phyloP scores from a whole-genome alignment of 2,113 vertebrate genomes.

The Vimba vimba region DNA sequence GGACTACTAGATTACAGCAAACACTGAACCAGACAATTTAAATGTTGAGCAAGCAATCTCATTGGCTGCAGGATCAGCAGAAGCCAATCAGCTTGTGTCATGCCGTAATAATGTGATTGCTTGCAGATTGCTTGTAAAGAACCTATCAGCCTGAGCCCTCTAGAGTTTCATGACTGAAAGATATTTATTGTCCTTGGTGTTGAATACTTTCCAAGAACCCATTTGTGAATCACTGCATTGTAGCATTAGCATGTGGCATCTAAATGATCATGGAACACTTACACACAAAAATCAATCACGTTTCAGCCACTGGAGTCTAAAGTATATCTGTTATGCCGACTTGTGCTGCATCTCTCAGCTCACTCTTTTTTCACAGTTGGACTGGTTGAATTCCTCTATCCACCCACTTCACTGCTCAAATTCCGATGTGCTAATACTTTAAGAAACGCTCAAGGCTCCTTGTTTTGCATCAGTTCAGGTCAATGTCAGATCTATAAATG shows the following conservation, averaged over 20 bases:
- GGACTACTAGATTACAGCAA: too few species aligned
- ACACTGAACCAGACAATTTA: too few species aligned
- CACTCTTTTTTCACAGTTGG: not conserved
- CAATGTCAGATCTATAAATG: constrained; percentile 3
- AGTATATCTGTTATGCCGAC: not conserved
- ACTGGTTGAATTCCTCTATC: not conserved
- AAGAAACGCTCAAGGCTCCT: constrained; percentile 7
- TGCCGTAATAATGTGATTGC: too few species aligned
- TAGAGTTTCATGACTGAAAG: too few species aligned
- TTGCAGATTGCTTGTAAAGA: too few species aligned
- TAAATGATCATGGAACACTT: not conserved
- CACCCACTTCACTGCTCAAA: not conserved
- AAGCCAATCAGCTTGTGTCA: too few species aligned
- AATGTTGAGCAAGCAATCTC: too few species aligned
- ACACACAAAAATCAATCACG: not conserved
- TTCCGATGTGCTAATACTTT: not conserved
- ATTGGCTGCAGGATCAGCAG: too few species aligned
- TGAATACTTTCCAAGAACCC: too few species aligned
- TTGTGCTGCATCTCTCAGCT: not conserved
- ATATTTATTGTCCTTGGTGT: too few species aligned
- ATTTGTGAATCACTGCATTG: not conserved
- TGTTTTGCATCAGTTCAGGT: constrained; percentile 2
- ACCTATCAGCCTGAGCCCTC: too few species aligned
- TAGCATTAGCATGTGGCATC: not conserved
- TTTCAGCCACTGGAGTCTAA: not conserved